Percentiles rank a stretch among this genome's conserved stretches.
Evolutionary conservation across 92 coral and sea anemone species (phyloP).

Genomic region (Scolanthus callimorphus): DNA sequence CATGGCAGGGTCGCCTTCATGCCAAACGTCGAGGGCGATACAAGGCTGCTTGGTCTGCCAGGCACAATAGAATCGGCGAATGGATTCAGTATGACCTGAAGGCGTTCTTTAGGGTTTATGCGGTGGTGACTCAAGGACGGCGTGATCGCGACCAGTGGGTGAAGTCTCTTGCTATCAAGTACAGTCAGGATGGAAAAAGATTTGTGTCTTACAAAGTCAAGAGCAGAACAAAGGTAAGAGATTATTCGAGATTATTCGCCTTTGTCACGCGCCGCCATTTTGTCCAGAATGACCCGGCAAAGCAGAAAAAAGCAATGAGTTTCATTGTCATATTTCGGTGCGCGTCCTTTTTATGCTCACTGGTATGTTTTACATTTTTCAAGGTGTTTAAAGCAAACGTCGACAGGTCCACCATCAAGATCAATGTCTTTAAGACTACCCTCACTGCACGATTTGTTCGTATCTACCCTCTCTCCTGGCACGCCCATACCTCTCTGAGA

Average conservation of each 20-base stretch:
- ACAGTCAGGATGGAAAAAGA: slow-evolving; percentile 36
- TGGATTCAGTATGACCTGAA: slow-evolving; percentile 73
- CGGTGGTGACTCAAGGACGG: slow-evolving; percentile 67
- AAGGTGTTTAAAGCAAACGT: slow-evolving; percentile 53
- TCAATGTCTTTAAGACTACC: slow-evolving; percentile 39
- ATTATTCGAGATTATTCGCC: too few species aligned
- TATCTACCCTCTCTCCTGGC: slow-evolving; percentile 62
- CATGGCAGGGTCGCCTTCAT: slow-evolving; percentile 55
- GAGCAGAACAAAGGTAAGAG: slow-evolving; percentile 38
- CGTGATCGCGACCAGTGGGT: slow-evolving; percentile 60
- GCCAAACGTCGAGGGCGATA: slow-evolving; percentile 10
- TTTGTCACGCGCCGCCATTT: too few species aligned
- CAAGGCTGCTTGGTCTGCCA: slow-evolving; percentile 71
- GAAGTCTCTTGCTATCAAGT: slow-evolving; percentile 35
- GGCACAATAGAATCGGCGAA: slow-evolving; percentile 41
- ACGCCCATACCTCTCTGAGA: slow-evolving; percentile 67
- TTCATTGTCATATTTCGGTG: too few species aligned
- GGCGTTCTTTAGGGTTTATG: slow-evolving; percentile 25
- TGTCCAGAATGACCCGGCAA: too few species aligned
- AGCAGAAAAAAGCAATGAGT: too few species aligned
- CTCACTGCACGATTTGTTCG: slow-evolving; percentile 49
- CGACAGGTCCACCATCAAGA: neutral
- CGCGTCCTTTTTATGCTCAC: too few species aligned
- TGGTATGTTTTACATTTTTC: too few species aligned
- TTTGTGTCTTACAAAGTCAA: slow-evolving; percentile 45